Evolutionary conservation across 2,888 invertebrate species (phyloP), one percentile per base, ranked within the genome.

Genomic region (Marronus borbonicus): DNA sequence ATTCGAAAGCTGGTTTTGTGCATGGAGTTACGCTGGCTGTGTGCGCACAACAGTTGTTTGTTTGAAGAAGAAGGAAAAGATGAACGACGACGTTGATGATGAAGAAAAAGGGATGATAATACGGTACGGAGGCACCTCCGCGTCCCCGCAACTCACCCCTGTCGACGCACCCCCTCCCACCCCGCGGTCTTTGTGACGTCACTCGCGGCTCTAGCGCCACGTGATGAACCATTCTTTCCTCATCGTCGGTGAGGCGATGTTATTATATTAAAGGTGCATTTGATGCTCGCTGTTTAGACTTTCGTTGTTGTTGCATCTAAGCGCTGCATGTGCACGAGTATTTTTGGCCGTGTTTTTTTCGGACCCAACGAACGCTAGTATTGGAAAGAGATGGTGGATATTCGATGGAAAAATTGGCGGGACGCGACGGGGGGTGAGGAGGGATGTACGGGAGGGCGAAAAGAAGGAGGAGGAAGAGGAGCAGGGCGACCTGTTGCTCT

Each of bases 1-100:
- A 85, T 86, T 85, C 83, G 82, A 86, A 86, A 86, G 86, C 86
- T 86, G 86, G 86, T 86, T 87, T 86, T 87, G 86, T 87, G 86
- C 86, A 86, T 85, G 85, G 84, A 83, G 81, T 77, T 77, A 52
- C 74, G 44, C 44, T 44, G 8, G 44, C 55, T 17, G 44, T 20
- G 81, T 78, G 69, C 31, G 31, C 44, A 44, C 69, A 69, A 52
- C 31, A 69, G 55, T 58, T 58, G 55, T 58, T 58, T 58, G 55
- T 58, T 58, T 58, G 55, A 58, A 58, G 55, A n/a, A 62, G 31
- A 44, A 66, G 65, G 44, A 58, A 20, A 58, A 58, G 55, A 58
- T 20, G 55, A 58, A 58, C 55, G 17, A 58, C 20, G 20, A 28
- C 28, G 58, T 8, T 12, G 44, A 44, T 36, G 36, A 65, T 12